Evolutionary conservation across 1,140 invertebrate genomes (phyloP), one percentile per base, ranked within the genome.

Genomic region (Aricia agestis): DNA sequence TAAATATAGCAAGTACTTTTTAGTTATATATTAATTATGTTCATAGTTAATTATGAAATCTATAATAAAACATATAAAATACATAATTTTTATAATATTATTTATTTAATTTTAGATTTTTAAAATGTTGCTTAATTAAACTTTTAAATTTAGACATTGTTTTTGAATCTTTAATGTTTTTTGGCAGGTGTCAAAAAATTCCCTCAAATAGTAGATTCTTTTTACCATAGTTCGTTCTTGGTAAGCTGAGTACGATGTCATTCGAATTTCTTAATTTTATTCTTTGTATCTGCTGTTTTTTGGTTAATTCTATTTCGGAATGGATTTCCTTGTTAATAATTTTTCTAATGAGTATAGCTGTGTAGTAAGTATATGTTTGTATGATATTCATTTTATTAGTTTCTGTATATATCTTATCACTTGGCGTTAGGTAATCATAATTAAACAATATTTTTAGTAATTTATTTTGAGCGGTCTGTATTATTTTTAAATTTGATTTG

Each of bases 371-470:
- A 17, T 68, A 72, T 72, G 67, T 25, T 59, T 71, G 65, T 25
- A 25, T 13, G 1, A 71, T 67, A 3, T 19, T 61, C 70, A 71
- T 67, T 41, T 58, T 63, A n/a, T 72, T 72, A 17, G 71, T 72
- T 68, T 68, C 66, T 17, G 0, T 68, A 52, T 72, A 72, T 6
- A 72, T 69, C 66, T 72, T 72, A 13, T 25, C 6, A 19, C 66
- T 72, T n/a, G 36, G 31, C 42, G 66, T 68, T 31, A 41, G 41
- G 41, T 42, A 67, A 67, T 67, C 36, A 45, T 59, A 59, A 2
- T 59, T 17, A 18, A 59, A 59, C 6, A 68, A 31, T 45, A 57
- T 57, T 31, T 68, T 67, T 18, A 45, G 18, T 41, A 67, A 25
- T 17, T 67, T 67, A 15, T 67, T 67, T 25, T 67, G 66, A 13